These are phyloP conservation scores for Prionailurus viverrinus DNA, from an alignment of 2,113 vertebrate species.

Conservation along the genomic window DNA sequence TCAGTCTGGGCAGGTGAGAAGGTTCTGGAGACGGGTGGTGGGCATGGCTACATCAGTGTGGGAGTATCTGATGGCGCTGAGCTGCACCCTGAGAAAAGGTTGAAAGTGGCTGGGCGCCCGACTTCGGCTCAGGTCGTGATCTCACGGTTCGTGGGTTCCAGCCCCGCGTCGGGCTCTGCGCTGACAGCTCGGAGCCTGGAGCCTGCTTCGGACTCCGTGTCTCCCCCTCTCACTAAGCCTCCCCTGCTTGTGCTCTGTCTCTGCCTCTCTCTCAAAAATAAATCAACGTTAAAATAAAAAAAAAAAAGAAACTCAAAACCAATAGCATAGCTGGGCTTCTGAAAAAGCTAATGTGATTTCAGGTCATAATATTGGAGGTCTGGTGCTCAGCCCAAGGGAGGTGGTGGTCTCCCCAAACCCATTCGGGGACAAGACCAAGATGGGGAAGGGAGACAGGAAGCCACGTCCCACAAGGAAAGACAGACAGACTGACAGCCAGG, in stretches of 20 bases:
- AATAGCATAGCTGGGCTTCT: neutral
- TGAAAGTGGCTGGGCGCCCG: too few relatives aligned
- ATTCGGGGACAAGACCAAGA: neutral
- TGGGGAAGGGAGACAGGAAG: neutral
- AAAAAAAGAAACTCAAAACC: too few relatives aligned
- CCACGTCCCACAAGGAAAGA: neutral
- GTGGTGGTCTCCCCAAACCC: neutral
- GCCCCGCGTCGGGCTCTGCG: too few relatives aligned
- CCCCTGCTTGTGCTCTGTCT: too few relatives aligned
- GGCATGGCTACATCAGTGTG: fast-evolving
- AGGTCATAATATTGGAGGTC: neutral
- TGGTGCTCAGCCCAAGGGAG: neutral
- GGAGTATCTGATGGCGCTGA: neutral
- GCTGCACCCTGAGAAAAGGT: neutral
- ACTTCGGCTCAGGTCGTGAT: too few relatives aligned
- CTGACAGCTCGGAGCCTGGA: too few relatives aligned
- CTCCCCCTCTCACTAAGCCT: neutral
- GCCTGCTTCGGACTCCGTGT: neutral
- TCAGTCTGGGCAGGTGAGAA: neutral
- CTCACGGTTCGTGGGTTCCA: too few relatives aligned
- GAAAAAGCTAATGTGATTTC: neutral
- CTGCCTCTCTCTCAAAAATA: too few relatives aligned
- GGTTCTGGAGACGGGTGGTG: neutral
- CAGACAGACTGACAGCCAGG: neutral
- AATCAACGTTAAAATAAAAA: too few relatives aligned